phyloP scores from a whole-genome alignment of 1,140 invertebrate genomes.

The Zophobas morio region DNA sequence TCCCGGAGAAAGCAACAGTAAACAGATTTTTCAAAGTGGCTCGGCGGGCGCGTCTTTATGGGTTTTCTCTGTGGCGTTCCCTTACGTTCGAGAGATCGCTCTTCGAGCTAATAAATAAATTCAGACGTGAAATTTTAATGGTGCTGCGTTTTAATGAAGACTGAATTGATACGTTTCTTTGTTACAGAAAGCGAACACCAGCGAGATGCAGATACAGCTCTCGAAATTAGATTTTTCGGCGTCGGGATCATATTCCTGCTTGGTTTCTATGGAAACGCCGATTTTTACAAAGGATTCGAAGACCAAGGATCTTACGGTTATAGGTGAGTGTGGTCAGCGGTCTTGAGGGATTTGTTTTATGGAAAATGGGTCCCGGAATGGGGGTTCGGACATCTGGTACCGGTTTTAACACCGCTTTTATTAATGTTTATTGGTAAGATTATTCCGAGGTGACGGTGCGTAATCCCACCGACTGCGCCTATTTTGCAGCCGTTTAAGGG shows the following conservation, averaged over 20 bases:
- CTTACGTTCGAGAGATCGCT: not conserved
- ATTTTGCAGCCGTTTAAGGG: no score
- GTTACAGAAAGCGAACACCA: constrained; percentile 78
- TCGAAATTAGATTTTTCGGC: constrained; percentile 82
- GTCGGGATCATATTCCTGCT: constrained; percentile 81
- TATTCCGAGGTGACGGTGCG: no score
- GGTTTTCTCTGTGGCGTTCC: not conserved
- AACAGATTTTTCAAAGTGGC: constrained; percentile 12
- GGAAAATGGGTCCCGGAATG: no score
- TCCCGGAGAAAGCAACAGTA: constrained; percentile 1
- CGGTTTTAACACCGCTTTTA: no score
- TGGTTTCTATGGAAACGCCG: constrained; percentile 82
- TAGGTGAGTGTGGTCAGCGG: constrained; percentile 78
- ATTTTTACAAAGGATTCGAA: constrained; percentile 83
- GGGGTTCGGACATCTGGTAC: no score
- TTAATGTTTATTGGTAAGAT: no score
- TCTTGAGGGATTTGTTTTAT: no score
- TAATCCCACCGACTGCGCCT: no score
- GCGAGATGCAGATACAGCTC: constrained; percentile 82
- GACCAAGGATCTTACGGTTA: constrained; percentile 80
- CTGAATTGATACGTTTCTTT: constrained; percentile 53
- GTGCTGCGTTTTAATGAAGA: constrained; percentile 6
- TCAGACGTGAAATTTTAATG: constrained; percentile 15
- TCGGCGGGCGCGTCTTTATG: not conserved
- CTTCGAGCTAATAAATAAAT: constrained; percentile 5